Base-by-base conservation (phyloP, 2,113 vertebrate species). In the Megaceryle maxima region DNA sequence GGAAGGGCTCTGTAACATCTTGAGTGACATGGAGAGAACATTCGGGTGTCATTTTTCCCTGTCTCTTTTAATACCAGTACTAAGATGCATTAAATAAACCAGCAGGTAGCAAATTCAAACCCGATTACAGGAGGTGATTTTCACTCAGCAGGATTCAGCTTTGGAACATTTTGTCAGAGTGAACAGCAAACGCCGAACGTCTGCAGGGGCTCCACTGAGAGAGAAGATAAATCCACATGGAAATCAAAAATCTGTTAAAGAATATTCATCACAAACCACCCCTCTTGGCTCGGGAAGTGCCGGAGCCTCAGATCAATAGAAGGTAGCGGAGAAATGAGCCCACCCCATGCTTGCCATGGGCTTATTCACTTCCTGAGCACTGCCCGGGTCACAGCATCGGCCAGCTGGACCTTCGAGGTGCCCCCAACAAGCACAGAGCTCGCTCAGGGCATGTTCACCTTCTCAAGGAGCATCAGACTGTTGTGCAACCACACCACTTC, bases 251-350 rank as follows among this genome's bases (percentile, higher is more conserved):
- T 37, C 39, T 29, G 16, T 59, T 5, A 13, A 44, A 35, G 37
- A 67, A 50, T 10, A 67, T 51, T 67, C 56, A 28, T 5, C 41
- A 60, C 31, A 18, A 18, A 82, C 3, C 4, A 16, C 9, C 5
- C 35, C 6, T 73, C 21, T 24, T 21, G 44, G 69, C 22, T 82
- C 55, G 33, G 66, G 60, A 64, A 51, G 69, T 18, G 3, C 21
- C 3, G 1, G 22, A 37, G 21, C 46, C 57, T 72, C 37, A 2
- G 60, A 3, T 1, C 0, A 0, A 26, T 14, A 13, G 78, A n/a
- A 7, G 25, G 28, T 24, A 26, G 15, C 33, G 43, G 69, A n/a
- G 50, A 7, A 81, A 51, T 3, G 48, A 64, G 11, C 11, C 19
- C 29, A 37, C 37, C 48, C 48, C 4, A 10, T 16, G 46, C 76